Evolutionary conservation across 2,797 vertebrate species (phyloP).

Genomic region (Esox lucius): DNA sequence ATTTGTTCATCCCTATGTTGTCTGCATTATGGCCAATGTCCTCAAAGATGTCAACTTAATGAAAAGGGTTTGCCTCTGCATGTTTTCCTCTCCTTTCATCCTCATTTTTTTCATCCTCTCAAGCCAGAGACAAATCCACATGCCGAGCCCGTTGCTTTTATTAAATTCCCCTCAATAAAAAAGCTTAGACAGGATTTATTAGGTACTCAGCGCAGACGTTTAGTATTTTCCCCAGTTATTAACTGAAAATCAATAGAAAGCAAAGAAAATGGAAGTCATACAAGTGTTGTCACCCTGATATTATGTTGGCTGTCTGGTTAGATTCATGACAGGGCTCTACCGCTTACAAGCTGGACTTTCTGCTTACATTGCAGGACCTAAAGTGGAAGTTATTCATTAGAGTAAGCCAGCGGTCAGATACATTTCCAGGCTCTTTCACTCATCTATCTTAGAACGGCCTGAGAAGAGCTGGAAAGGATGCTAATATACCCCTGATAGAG

Average conservation of each 20-base stretch:
- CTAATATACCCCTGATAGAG: constrained; percentile 99
- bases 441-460: constrained; percentile 99
- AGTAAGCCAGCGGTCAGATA: constrained; percentile 98
- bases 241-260: constrained; percentile 99
- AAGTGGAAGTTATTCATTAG: constrained; percentile 99
- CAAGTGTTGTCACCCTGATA: constrained; percentile 99
- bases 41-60: constrained; percentile 55
- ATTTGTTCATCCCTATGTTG: neutral
- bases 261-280: constrained; percentile 99
- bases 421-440: constrained; percentile 98
- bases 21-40: constrained; percentile 50
- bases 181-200: constrained; percentile 99
- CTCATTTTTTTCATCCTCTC: constrained; percentile 65
- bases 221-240: constrained; percentile 99
- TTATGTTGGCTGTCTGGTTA: constrained; percentile 99
- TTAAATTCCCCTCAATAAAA: constrained; percentile 99
- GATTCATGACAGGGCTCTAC: constrained; percentile 96
- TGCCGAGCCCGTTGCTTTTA: constrained; percentile 93
- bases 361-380: constrained; percentile 99
- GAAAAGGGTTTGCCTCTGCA: constrained; percentile 67
- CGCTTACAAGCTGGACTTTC: constrained; percentile 94
- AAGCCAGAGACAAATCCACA: constrained; percentile 88
- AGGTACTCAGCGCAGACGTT: constrained; percentile 99
- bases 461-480: constrained; percentile 96
- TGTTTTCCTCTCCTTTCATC: constrained; percentile 63